These are phyloP conservation scores for Bombus balteatus DNA, from an alignment of 1,140 invertebrate genomes.

Conservation along the genomic window DNA sequence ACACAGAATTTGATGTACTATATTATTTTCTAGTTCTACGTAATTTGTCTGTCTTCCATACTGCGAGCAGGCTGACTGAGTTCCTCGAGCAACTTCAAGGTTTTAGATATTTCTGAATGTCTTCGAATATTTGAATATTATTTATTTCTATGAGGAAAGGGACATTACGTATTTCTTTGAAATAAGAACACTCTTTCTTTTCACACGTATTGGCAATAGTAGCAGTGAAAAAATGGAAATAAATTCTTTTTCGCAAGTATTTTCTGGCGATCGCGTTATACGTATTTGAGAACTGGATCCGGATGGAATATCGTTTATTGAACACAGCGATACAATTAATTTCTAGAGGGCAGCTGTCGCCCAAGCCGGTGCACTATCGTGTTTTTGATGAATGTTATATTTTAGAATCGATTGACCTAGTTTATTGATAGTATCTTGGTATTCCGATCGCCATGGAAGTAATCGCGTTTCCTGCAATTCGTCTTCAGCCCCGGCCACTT, in stretches of 20 bases:
- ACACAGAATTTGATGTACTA: conserved; percentile 23
- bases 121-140: not conserved
- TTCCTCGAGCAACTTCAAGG: conserved; percentile 28
- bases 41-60: conserved; percentile 10
- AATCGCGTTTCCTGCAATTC: conserved; percentile 27
- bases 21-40: not conserved
- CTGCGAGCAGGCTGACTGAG: not conserved
- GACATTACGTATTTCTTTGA: too few species aligned
- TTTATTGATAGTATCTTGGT: conserved; percentile 84
- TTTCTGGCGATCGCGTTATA: too few species aligned
- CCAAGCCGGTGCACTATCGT: not conserved
- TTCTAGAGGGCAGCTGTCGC: not conserved
- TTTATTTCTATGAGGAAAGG: too few species aligned
- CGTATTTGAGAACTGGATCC: not conserved
- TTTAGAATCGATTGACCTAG: conserved; percentile 84
- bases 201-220: not conserved
- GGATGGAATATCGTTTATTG: not conserved
- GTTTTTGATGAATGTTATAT: conserved; percentile 81
- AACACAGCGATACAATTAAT: not conserved
- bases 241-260: not conserved
- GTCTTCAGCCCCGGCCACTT: conserved; percentile 35
- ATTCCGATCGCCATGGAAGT: conserved; percentile 81
- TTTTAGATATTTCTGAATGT: not conserved
- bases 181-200: not conserved
- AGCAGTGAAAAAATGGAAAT: not conserved